Evolutionary conservation across 53 echinoderm and acorn worm species (phyloP), one percentile per base, ranked within the genome.

Genomic region (Crossaster papposus): DNA sequence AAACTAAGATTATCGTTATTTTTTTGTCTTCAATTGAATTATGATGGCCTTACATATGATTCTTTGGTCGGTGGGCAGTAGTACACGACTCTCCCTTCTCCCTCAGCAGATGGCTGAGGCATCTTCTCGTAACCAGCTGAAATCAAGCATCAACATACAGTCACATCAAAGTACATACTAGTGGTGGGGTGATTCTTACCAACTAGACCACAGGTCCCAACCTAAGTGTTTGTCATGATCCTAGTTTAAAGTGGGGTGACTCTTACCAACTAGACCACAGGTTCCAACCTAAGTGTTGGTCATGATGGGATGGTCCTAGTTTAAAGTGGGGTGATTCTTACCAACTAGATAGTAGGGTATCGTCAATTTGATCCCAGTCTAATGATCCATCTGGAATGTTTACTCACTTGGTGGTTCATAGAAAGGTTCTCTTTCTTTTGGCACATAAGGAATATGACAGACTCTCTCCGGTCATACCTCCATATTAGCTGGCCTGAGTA

Each of bases 111-210:
- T 18, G 93, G 91, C 81, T 92, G 92, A 0, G 96, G 96, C 80
- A 92, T 99, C 92, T 96, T 96, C 91, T 98, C 98, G 89, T 92
- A 93, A 24, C 98, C 98, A 89, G 92, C 98, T 98, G 50, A 33
- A 38, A 63, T 17, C 1, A 54, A 58, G 3, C 7, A 11, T 15
- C 22, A 58, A 18, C 58, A 58, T 0, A n/a, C n/a, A n/a, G n/a
- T 20, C 58, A 58, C 22, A 0, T 20, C 22, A 18, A 58, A 58
- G 2, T 55, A 5, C 55, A 3, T 5, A 18, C 1, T 2, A 2
- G 1, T 4, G 38, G 38, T 7, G n/a, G 2, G 38, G 38, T 2
- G 38, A 38, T 38, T 2, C 7, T 38, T 4, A 7, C 38, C 38
- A 38, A 38, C 3, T 38, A 4, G 38, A 38, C 38, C 38, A 38